These are phyloP conservation scores for Ichneumoninae sp. DNA, from an alignment of 2,888 invertebrate genomes.

Conservation along the genomic window DNA sequence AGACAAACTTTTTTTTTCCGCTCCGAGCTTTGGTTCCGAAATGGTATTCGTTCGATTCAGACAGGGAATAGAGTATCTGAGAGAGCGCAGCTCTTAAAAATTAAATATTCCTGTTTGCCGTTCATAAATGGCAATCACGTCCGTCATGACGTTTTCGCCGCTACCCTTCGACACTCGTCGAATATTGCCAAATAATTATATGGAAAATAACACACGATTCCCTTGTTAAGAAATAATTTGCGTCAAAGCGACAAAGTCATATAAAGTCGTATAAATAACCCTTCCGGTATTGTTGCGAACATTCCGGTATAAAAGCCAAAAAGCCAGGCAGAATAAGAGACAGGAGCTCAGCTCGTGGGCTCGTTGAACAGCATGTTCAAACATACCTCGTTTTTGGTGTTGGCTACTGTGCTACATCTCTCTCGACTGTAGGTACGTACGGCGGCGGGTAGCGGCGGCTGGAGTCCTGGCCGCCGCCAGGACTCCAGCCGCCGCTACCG, in stretches of 20 bases:
- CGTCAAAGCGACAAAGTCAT: neutral
- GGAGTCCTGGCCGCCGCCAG: conserved; percentile 60
- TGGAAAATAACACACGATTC: neutral
- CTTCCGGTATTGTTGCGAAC: neutral
- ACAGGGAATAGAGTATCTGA: neutral
- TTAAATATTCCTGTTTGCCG: conserved; percentile 82
- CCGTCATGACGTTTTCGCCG: conserved; percentile 79
- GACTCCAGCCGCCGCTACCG: conserved; percentile 62
- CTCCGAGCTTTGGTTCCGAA: neutral
- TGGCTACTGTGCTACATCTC: conserved; percentile 12
- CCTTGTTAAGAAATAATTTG: neutral
- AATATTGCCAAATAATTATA: neutral
- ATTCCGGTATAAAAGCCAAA: conserved; percentile 37
- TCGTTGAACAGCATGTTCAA: conserved; percentile 61
- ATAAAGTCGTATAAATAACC: neutral
- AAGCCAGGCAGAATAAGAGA: conserved; percentile 16
- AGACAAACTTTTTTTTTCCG: neutral
- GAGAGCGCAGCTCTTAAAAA: conserved; percentile 79
- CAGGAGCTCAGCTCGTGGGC: conserved; percentile 11
- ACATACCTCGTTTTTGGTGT: conserved; percentile 24
- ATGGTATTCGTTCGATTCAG: conserved; percentile 22
- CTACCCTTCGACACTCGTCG: conserved; percentile 62
- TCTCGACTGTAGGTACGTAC: conserved; percentile 49
- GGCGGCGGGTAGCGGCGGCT: no score
- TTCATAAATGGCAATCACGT: conserved; percentile 83